Percentiles rank a stretch among this genome's conserved stretches.
These are phyloP conservation scores for Balaenoptera acutorostrata DNA, from an alignment of 2,113 vertebrate genomes.

Conservation along the genomic window DNA sequence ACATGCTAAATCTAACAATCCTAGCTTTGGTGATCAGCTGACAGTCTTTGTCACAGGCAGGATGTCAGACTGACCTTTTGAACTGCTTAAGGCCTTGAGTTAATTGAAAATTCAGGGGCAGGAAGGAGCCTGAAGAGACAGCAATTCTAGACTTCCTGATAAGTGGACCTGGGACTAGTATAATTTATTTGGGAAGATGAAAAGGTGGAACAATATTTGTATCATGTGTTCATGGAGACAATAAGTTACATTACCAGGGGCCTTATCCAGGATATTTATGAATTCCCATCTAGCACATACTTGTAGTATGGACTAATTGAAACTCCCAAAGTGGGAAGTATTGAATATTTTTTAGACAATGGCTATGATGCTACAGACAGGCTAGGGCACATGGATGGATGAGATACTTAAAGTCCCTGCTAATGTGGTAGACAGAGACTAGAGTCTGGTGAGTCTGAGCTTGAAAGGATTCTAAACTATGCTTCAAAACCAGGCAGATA, in stretches of 20 bases:
- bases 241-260: background rate
- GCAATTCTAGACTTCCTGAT: background rate
- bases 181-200: background rate
- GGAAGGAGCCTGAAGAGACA: background rate
- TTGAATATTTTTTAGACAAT: background rate
- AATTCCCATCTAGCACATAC: background rate
- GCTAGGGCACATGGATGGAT: background rate
- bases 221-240: background rate
- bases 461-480: background rate
- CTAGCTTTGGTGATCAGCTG: background rate
- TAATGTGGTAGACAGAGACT: background rate
- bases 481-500: background rate
- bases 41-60: background rate
- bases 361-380: background rate
- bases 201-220: background rate
- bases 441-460: background rate
- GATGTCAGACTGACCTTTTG: background rate
- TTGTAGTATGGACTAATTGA: background rate
- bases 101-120: background rate
- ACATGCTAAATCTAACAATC: background rate
- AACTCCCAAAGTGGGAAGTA: background rate
- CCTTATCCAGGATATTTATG: background rate
- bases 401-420: background rate
- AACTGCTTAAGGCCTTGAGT: background rate
- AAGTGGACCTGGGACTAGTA: background rate